A percentile compares a stretch with the other conserved stretches of the same genome.
phyloP scores from a whole-genome alignment of 2,113 vertebrate species.

The Mastomys coucha region DNA sequence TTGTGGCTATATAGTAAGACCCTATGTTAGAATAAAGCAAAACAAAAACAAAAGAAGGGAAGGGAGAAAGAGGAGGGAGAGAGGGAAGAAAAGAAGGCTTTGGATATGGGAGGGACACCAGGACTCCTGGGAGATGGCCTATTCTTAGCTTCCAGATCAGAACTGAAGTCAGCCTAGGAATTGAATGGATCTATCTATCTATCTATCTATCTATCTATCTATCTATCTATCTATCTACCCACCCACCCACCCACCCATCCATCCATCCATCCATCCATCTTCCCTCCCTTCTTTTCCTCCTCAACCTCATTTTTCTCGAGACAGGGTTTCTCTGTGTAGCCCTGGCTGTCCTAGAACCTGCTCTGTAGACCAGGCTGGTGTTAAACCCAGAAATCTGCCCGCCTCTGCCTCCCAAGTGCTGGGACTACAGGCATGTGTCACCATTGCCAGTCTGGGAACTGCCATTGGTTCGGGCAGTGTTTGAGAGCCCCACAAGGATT shows the following conservation, averaged over 20 bases:
- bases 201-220: neutral
- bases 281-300: too few species aligned
- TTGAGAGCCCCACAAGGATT: neutral
- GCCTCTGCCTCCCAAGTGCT: neutral
- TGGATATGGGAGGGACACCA: neutral
- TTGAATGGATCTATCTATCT: neutral
- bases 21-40: neutral
- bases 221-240: too few species aligned
- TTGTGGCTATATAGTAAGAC: neutral
- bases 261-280: neutral
- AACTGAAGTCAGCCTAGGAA: neutral
- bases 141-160: neutral
- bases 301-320: fast-evolving
- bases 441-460: neutral
- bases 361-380: neutral
- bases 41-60: neutral
- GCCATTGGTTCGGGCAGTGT: neutral
- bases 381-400: neutral
- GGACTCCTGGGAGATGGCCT: neutral
- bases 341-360: neutral
- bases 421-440: too few species aligned
- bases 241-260: neutral
- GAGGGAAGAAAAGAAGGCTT: neutral
- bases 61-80: neutral
- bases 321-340: neutral